phyloP scores from a whole-genome alignment of 2,113 vertebrate species.

The Tautogolabrus adspersus region DNA sequence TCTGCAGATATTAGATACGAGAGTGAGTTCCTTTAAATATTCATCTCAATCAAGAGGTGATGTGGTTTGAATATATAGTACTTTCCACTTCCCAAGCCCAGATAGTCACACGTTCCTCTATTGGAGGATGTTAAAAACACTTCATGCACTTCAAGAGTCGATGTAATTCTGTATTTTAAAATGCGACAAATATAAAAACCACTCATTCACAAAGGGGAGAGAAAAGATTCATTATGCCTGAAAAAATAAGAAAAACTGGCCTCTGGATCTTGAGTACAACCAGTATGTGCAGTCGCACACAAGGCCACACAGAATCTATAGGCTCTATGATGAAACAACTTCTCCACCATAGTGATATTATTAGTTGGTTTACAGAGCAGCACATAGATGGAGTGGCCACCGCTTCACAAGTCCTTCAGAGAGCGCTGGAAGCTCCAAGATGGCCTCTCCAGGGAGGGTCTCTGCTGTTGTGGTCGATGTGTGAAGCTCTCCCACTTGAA shows the following conservation, averaged over 20 bases:
- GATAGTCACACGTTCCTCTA: not conserved
- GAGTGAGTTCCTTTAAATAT: slow-evolving; percentile 7
- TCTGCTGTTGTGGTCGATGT: slow-evolving; percentile 31
- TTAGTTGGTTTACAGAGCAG: slow-evolving; percentile 16
- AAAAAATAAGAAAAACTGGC: not conserved
- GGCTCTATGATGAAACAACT: slow-evolving; percentile 26
- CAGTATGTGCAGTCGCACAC: no score
- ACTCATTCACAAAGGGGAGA: not conserved
- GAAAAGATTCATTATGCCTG: not conserved
- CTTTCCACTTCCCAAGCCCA: no score
- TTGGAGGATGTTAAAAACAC: not conserved
- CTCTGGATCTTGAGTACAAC: no score
- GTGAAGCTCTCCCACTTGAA: slow-evolving; percentile 50
- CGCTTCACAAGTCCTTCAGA: slow-evolving; percentile 47
- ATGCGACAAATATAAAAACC: slow-evolving; percentile 9
- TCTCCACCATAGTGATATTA: not conserved
- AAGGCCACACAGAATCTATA: slow-evolving; percentile 20
- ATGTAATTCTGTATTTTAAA: not conserved
- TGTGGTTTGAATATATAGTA: not conserved
- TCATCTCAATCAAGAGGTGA: not conserved
- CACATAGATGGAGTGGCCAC: slow-evolving; percentile 21
- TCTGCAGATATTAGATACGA: slow-evolving; percentile 7
- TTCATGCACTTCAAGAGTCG: not conserved
- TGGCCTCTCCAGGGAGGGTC: slow-evolving; percentile 37
- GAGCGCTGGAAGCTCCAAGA: slow-evolving; percentile 14